phyloP scores from a whole-genome alignment of 2,888 invertebrate genomes.

The Dastarcus helophoroides region DNA sequence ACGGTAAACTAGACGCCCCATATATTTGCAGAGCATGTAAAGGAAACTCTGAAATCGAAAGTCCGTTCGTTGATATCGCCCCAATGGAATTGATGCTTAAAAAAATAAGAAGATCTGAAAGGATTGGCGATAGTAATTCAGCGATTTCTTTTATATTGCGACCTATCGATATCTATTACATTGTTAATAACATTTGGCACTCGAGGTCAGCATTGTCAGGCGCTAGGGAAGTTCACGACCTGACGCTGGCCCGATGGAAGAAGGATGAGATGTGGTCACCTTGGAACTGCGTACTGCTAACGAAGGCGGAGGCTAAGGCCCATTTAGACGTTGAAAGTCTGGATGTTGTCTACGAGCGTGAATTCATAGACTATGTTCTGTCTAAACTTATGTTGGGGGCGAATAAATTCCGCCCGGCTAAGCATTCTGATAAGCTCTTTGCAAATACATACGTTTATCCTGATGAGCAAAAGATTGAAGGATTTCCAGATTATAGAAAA shows the following conservation, averaged over 20 bases:
- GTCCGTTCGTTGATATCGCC: constrained; percentile 48
- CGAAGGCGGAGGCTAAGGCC: constrained; percentile 66
- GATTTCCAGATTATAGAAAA: no score
- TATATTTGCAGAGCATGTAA: constrained; percentile 54
- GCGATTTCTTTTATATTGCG: constrained; percentile 73
- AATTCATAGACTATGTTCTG: constrained; percentile 52
- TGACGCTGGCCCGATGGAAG: constrained; percentile 71
- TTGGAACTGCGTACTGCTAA: constrained; percentile 87
- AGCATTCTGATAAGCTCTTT: no score
- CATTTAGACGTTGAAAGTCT: constrained; percentile 60
- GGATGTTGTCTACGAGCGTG: constrained; percentile 53
- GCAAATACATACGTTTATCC: no score
- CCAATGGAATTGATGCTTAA: constrained; percentile 62
- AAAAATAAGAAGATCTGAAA: constrained; percentile 66
- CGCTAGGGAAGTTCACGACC: constrained; percentile 57
- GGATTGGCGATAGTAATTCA: constrained; percentile 52
- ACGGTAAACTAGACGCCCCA: constrained; percentile 47
- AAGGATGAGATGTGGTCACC: constrained; percentile 76
- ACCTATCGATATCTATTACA: constrained; percentile 68
- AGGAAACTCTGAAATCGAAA: constrained; percentile 50
- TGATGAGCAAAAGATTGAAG: no score
- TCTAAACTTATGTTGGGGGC: no score
- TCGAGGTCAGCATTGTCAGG: constrained; percentile 77
- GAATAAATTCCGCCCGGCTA: no score
- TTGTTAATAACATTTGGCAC: constrained; percentile 83